Evolutionary conservation across 2,113 vertebrate species (phyloP), one percentile per base, ranked within the genome.

Genomic region (Oncorhynchus kisutch): DNA sequence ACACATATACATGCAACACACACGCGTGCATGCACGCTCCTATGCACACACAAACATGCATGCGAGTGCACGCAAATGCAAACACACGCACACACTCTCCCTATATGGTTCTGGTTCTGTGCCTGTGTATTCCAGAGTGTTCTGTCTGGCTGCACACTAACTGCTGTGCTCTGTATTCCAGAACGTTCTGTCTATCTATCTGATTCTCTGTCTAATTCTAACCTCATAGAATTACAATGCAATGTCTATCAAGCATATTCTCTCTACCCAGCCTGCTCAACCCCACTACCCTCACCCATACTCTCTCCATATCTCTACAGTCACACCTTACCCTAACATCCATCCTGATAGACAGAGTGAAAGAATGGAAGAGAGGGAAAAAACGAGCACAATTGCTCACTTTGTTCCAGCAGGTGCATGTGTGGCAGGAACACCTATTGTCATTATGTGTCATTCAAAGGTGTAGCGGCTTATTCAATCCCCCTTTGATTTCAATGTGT

Each of bases 301-400:
- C n/a, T 9, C 60, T 24, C 60, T 24, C 60, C 22, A 20, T 24
- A n/a, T 62, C 60, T n/a, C 60, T 64, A 22, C 24, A n/a, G 8
- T 64, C 60, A 11, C 60, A 64, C 60, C 20, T 64, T 22, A 18
- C 51, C 51, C 51, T 5, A 54, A 18, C 16, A 45, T 54, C 14
- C 51, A 18, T 22, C 27, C 66, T 64, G 29, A 72, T 45, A 3
- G 13, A 51, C 69, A 20, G 29, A n/a, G 67, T 22, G 48, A 29
- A n/a, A 13, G 34, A 70, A 45, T 66, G 70, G 67, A 66, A 74
- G 68, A 73, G 72, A 34, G 49, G 24, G 9, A 9, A 57, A 31
- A n/a, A 14, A 48, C 11, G 20, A 18, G 45, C 45, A 20, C 29
- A 64, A 14, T 64, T 18, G 57, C 20, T 73, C 34, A 6, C 51